phyloP scores from a whole-genome alignment of 2,797 vertebrate species.

The Rhynchotus rufescens region DNA sequence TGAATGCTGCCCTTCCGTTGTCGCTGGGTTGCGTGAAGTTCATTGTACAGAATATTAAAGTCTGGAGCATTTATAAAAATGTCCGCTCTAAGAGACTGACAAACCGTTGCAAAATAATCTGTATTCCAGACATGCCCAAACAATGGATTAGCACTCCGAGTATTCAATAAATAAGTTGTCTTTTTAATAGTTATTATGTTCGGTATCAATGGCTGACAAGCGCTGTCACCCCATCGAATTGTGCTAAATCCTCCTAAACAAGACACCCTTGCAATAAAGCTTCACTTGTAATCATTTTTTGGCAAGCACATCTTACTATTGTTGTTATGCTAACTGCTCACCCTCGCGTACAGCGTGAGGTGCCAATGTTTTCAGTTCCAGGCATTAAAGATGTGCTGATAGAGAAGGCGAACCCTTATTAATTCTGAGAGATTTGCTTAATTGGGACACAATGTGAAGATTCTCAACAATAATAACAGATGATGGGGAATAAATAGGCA shows the following conservation, averaged over 20 bases:
- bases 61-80: background rate
- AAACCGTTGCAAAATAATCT: conserved; percentile 6
- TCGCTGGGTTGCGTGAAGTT: background rate
- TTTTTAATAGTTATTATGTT: conserved; percentile 50
- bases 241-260: conserved; percentile 67
- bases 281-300: conserved; percentile 56
- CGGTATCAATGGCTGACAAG: conserved; percentile 58
- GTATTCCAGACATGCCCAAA: background rate
- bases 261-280: conserved; percentile 65
- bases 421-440: conserved; percentile 70
- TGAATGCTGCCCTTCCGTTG: background rate
- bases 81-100: background rate
- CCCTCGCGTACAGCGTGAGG: conserved; percentile 9
- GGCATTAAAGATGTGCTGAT: conserved; percentile 57
- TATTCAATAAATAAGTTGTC: conserved; percentile 42
- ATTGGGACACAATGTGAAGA: conserved; percentile 70
- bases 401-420: conserved; percentile 54
- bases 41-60: background rate
- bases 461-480: conserved; percentile 65
- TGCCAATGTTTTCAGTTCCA: conserved; percentile 51
- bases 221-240: conserved; percentile 41
- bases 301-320: conserved; percentile 31
- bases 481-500: conserved; percentile 50
- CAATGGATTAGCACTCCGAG: conserved; percentile 7
- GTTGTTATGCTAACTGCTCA: conserved; percentile 44